Conservation (phyloP, 2,888 invertebrate genomes). For the Oxytorus armatus region DNA sequence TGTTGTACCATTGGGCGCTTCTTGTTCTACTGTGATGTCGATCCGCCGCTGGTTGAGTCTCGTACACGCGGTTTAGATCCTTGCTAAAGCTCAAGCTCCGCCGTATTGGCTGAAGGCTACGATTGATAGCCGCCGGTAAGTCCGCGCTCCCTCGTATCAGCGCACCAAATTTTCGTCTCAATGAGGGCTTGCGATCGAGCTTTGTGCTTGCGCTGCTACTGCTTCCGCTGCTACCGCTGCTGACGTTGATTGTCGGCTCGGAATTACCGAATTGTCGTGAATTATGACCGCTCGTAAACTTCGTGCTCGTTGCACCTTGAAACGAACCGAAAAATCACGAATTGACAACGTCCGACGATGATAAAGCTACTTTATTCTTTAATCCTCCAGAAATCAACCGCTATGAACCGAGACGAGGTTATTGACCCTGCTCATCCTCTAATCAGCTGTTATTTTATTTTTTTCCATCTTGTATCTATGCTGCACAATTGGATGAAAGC, state of each 20-base stretch:
- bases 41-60: conserved; percentile 59
- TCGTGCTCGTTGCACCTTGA: conserved; percentile 22
- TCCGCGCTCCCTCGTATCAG: conserved; percentile 79
- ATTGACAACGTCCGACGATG: background rate
- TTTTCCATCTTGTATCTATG: no score
- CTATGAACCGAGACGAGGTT: no score
- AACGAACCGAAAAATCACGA: conserved; percentile 6
- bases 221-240: conserved; percentile 27
- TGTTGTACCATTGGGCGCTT: conserved; percentile 81
- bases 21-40: conserved; percentile 70
- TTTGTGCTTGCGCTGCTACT: conserved; percentile 60
- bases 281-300: conserved; percentile 6
- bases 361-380: background rate
- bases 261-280: conserved; percentile 18
- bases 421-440: no score
- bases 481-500: no score
- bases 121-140: conserved; percentile 81
- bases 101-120: conserved; percentile 79
- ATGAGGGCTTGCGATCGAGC: conserved; percentile 77
- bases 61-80: conserved; percentile 76
- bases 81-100: conserved; percentile 81
- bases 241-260: conserved; percentile 6
- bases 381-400: no score
- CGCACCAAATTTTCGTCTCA: conserved; percentile 78
- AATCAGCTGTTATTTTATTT: no score